Base-by-base conservation (phyloP, 2,113 vertebrate genomes). In the Leptocoma aspasia region DNA sequence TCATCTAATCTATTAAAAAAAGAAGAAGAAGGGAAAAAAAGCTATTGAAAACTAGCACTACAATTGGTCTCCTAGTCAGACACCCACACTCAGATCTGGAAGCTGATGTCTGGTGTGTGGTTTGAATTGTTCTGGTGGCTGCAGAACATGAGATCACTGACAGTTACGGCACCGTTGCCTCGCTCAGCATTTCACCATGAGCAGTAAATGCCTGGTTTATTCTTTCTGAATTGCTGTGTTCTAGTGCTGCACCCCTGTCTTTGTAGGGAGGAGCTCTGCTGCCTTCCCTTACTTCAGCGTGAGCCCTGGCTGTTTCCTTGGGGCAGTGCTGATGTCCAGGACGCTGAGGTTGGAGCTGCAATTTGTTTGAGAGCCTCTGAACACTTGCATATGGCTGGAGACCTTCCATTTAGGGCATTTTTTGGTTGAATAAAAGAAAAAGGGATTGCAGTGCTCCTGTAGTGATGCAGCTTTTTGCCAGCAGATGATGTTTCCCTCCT, bases 161-260 rank as follows among this genome's bases (percentile, higher is more conserved):
- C 49, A 86, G 0, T 45, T 60, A 11, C 0, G 2, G 5, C 4
- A 17, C 21, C 61, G 31, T 5, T 45, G 53, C n/a, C 27, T 45
- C 21, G 5, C 14, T 52, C 57, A 89, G 80, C 20, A 18, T 71
- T 72, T 82, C 65, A 39, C 39, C 49, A 30, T 33, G 28, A 35
- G 3, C n/a, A 42, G 16, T 10, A 63, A 15, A 50, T 31, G 35
- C 72, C 75, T 37, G 50, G 24, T 65, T 65, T 44, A 7, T 37
- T 45, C 24, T 8, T 83, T 30, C 50, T 22, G 21, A 49, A 45
- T 45, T 78, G 7, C 59, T 49, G 3, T 30, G 22, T 27, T 52
- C 41, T 76, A 7, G 14, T 30, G 24, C 27, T 33, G 11, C 35
- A 3, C n/a, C 49, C 39, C 70, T 60, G 49, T 42, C 66, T 63